These are phyloP conservation scores for Standfussiana lucernea DNA, from an alignment of 2,888 invertebrate genomes.

Conservation along the genomic window DNA sequence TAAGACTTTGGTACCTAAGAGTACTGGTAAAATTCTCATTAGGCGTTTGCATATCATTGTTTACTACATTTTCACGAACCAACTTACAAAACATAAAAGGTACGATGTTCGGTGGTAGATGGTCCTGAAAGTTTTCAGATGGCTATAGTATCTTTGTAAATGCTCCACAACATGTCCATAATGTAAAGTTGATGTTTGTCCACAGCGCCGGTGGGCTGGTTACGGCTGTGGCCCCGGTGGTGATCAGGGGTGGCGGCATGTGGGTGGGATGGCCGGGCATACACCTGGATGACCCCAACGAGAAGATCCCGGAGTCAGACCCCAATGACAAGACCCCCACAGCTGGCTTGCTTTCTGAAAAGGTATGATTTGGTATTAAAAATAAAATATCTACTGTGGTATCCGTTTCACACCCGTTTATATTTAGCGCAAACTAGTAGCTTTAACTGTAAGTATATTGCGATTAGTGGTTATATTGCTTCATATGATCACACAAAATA, in stretches of 20 bases:
- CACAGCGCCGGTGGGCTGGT: constrained; percentile 96
- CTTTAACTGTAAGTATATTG: neutral
- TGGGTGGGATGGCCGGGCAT: constrained; percentile 98
- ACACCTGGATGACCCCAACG: constrained; percentile 94
- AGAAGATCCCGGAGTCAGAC: constrained; percentile 96
- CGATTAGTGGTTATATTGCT: neutral
- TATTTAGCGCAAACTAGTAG: neutral
- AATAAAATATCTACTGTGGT: neutral
- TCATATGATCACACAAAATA: neutral
- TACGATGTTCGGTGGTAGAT: neutral
- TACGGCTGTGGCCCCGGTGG: constrained; percentile 97
- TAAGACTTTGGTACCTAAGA: neutral
- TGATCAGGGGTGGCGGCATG: constrained; percentile 95
- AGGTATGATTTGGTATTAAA: constrained; percentile 88
- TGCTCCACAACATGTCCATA: neutral
- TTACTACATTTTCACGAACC: neutral
- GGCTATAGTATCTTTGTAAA: neutral
- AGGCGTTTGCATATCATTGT: neutral
- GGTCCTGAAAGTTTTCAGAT: neutral
- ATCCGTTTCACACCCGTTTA: neutral
- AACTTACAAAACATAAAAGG: neutral
- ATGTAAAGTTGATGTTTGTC: constrained; percentile 21
- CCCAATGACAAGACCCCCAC: constrained; percentile 96
- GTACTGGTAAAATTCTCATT: neutral
- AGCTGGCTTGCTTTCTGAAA: constrained; percentile 95